Evolutionary conservation across 1,140 invertebrate species (phyloP).

Genomic region (Periplaneta americana): DNA sequence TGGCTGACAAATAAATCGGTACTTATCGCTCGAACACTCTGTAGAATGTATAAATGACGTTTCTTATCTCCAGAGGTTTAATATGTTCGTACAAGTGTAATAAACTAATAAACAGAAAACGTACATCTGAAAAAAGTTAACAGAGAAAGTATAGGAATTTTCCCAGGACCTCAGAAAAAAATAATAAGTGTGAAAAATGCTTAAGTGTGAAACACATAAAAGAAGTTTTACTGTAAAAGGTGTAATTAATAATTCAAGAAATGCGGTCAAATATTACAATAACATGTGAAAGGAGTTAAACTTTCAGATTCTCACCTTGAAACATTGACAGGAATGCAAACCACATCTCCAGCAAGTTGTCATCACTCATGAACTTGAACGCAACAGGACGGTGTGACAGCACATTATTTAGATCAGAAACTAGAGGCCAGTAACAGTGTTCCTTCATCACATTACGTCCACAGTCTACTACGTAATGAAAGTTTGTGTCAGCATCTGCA

Average conservation of each 20-base stretch:
- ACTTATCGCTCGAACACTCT: too few relatives aligned
- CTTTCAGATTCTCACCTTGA: slow-evolving; percentile 68
- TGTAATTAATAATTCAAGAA: not conserved
- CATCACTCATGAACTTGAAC: slow-evolving; percentile 81
- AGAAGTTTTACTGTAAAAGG: not conserved
- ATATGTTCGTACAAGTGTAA: too few relatives aligned
- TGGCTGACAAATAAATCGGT: too few relatives aligned
- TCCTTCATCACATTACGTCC: slow-evolving; percentile 89
- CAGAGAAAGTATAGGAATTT: too few relatives aligned
- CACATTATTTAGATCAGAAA: slow-evolving; percentile 97
- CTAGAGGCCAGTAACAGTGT: slow-evolving; percentile 96
- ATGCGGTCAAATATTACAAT: not conserved
- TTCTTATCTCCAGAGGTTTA: too few relatives aligned
- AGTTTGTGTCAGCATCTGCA: slow-evolving; percentile 71
- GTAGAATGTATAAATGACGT: too few relatives aligned
- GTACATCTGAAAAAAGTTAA: not conserved
- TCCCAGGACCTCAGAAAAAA: too few relatives aligned
- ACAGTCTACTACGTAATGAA: slow-evolving; percentile 91
- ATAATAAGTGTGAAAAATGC: too few relatives aligned
- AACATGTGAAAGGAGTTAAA: too few relatives aligned
- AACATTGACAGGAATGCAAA: slow-evolving; percentile 89
- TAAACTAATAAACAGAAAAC: not conserved
- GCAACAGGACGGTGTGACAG: slow-evolving; percentile 88
- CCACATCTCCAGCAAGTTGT: slow-evolving; percentile 87
- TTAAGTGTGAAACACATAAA: too few relatives aligned